Evolutionary conservation across 2,113 vertebrate species (phyloP), one percentile per base, ranked within the genome.

Genomic region (Thinocorus orbignyianus): DNA sequence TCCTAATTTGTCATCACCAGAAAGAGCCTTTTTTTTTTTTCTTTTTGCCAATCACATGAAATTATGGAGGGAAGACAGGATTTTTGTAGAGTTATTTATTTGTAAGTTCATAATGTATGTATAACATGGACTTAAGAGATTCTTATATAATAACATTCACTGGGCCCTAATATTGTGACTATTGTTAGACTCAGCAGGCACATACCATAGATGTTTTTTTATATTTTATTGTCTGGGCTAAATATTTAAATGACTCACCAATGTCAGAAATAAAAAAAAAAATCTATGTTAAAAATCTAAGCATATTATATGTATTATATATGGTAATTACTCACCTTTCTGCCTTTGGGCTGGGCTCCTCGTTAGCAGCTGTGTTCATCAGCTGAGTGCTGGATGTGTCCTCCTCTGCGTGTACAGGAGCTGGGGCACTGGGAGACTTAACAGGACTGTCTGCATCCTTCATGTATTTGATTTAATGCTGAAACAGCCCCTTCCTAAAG

Each of bases 351-450:
- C 54, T 72, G 37, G 65, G 71, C 62, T 61, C 82, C n/a, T 33
- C 5, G 1, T 26, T 49, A 5, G 13, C 6, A 8, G 35, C 41
- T 2, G 33, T 2, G 28, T 10, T 19, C 65, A 2, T 26, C 48
- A 31, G 24, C 26, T 8, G 11, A 10, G 61, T 4, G 33, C 25
- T 42, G 31, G 35, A 1, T 23, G 41, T 1, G 51, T 25, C 52
- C 44, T 19, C 24, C 20, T 51, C 65, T 22, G 44, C 4, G 0
- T 3, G 0, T 6, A 5, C 48, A 10, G 39, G 48, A n/a, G 24
- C 19, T 26, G n/a, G 64, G 81, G n/a, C 49, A 2, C 5, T 2
- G 44, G 33, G 37, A 35, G 46, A 37, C 25, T 10, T 10, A 2
- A 18, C 0, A 8, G 51, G 7, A 48, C 57, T 46, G 12, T 41